phyloP scores from a whole-genome alignment of 1,140 invertebrate species.

The Hylyphantes graminicola region DNA sequence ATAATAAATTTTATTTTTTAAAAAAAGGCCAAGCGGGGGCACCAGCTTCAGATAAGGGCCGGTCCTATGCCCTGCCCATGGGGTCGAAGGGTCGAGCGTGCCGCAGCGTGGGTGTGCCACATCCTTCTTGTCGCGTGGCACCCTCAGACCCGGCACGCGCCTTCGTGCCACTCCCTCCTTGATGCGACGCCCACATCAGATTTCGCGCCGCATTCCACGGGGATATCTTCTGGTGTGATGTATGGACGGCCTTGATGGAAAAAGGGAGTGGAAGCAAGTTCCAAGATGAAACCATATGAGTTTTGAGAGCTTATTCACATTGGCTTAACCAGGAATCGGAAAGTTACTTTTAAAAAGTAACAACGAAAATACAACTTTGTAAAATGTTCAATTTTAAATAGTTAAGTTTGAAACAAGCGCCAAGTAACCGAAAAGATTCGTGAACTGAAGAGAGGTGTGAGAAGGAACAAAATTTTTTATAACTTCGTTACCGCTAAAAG shows the following conservation, averaged over 20 bases:
- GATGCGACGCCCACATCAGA: constrained; percentile 22
- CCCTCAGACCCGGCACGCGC: not conserved
- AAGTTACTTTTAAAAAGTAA: too few relatives aligned
- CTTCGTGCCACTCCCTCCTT: constrained; percentile 25
- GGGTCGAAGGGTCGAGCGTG: constrained; percentile 33
- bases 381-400: too few relatives aligned
- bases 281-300: too few relatives aligned
- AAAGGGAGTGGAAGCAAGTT: not conserved
- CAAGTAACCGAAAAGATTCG: too few relatives aligned
- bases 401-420: too few relatives aligned
- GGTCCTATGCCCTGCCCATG: constrained; percentile 17
- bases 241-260: constrained; percentile 34
- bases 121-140: constrained; percentile 54
- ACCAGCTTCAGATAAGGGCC: constrained; percentile 11
- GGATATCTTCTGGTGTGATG: constrained; percentile 17
- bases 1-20: too few relatives aligned
- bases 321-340: too few relatives aligned
- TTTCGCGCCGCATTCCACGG: constrained; percentile 31
- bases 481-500: too few relatives aligned
- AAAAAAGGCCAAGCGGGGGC: not conserved
- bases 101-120: constrained; percentile 17
- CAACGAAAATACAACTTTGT: too few relatives aligned
- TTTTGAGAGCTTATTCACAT: too few relatives aligned
- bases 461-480: too few relatives aligned
- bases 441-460: too few relatives aligned